phyloP scores from a whole-genome alignment of 2,888 invertebrate species.

The Dichetophora obliterata region DNA sequence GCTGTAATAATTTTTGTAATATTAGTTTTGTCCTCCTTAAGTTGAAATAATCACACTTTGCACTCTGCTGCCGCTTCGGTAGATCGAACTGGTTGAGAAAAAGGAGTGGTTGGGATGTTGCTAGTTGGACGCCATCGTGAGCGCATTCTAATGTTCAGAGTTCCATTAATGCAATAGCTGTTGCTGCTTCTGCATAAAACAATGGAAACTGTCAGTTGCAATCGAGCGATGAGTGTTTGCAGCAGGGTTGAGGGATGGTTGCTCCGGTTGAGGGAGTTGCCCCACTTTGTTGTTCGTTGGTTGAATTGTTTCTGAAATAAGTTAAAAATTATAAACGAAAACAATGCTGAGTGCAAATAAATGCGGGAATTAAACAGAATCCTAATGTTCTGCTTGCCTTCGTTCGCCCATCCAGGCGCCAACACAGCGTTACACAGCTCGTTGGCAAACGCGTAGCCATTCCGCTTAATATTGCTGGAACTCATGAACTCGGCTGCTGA shows the following conservation, averaged over 20 bases:
- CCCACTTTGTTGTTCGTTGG: neutral
- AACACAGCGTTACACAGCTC: neutral
- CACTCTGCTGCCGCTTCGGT: neutral
- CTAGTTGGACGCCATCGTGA: neutral
- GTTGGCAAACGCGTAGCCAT: neutral
- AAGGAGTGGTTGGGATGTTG: neutral
- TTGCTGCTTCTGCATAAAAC: constrained; percentile 50
- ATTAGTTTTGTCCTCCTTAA: too few relatives aligned
- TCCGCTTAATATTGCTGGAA: neutral
- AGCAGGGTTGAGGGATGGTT: constrained; percentile 6
- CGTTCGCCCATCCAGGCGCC: neutral
- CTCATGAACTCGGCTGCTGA: too few relatives aligned
- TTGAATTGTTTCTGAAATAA: constrained; percentile 40
- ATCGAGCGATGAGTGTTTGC: constrained; percentile 21
- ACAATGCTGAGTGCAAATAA: constrained; percentile 59
- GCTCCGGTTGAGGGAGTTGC: neutral
- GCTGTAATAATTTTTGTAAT: too few relatives aligned
- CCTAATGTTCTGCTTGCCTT: constrained; percentile 5
- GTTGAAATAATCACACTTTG: too few relatives aligned
- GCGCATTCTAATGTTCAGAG: constrained; percentile 16
- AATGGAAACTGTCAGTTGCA: constrained; percentile 51
- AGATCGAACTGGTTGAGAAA: neutral
- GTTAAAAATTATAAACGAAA: constrained; percentile 59
- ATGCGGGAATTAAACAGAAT: constrained; percentile 54
- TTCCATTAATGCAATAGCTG: constrained; percentile 40